Evolutionary conservation across 1,140 invertebrate species (phyloP).

Genomic region (Ruditapes philippinarum): DNA sequence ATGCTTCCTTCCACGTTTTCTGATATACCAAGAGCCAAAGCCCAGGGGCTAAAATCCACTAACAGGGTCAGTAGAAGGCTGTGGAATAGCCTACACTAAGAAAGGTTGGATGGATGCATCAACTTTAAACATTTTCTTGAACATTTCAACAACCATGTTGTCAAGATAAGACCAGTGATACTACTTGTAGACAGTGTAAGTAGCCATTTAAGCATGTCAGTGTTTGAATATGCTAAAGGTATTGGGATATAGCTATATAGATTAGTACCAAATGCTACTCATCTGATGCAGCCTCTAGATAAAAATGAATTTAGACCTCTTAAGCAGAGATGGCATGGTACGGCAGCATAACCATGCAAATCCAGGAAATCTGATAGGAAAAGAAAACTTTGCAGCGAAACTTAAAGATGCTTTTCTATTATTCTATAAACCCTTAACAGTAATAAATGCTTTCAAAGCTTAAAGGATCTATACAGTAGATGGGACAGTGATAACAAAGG

Average conservation of each 20-base stretch:
- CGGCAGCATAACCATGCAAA: conserved; percentile 28
- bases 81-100: neutral
- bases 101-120: neutral
- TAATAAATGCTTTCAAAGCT: conserved; percentile 54
- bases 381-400: conserved; percentile 58
- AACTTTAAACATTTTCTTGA: neutral
- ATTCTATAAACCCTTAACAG: conserved; percentile 49
- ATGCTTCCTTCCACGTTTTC: neutral
- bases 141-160: neutral
- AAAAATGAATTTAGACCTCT: neutral
- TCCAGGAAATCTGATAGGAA: conserved; percentile 18
- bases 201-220: neutral
- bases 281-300: conserved; percentile 64
- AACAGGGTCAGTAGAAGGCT: neutral
- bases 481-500: no score
- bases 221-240: neutral
- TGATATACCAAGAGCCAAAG: neutral
- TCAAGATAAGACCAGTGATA: conserved; percentile 36
- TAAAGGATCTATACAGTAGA: no score
- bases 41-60: neutral
- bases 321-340: conserved; percentile 1
- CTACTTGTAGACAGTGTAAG: conserved; percentile 33
- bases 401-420: conserved; percentile 15
- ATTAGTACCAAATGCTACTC: conserved; percentile 58
- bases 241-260: conserved; percentile 59